phyloP scores from a whole-genome alignment of 2,888 invertebrate genomes.

The Molanna angustata region DNA sequence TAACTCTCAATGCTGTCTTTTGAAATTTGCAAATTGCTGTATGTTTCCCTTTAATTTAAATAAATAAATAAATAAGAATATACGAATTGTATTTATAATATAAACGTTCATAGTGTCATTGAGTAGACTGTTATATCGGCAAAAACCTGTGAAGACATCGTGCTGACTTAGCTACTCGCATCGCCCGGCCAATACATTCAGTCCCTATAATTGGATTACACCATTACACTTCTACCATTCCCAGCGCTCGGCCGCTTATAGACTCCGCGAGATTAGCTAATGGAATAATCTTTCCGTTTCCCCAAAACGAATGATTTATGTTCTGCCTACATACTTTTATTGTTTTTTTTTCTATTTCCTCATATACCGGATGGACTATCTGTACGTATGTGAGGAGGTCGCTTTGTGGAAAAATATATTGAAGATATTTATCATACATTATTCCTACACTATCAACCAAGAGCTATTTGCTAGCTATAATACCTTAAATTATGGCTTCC shows the following conservation, averaged over 20 bases:
- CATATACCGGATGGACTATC: slow-evolving; percentile 7
- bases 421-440: too few species aligned
- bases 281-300: slow-evolving; percentile 20
- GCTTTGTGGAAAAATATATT: too few species aligned
- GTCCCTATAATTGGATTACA: slow-evolving; percentile 19
- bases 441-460: too few species aligned
- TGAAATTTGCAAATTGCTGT: too few species aligned
- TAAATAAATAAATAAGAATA: too few species aligned
- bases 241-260: slow-evolving; percentile 12
- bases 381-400: neutral
- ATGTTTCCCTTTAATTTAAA: too few species aligned
- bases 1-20: too few species aligned
- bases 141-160: slow-evolving; percentile 14
- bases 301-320: slow-evolving; percentile 19
- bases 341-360: slow-evolving; percentile 19
- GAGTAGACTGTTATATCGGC: slow-evolving; percentile 3
- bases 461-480: too few species aligned
- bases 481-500: too few species aligned
- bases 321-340: slow-evolving; percentile 7
- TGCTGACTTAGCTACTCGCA: slow-evolving; percentile 16
- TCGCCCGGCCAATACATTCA: slow-evolving; percentile 15
- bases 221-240: slow-evolving; percentile 4
- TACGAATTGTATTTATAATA: too few species aligned
- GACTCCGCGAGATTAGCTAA: slow-evolving; percentile 22
- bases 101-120: too few species aligned